Conservation (phyloP, 2,113 vertebrate genomes). For the Pipra filicauda region DNA sequence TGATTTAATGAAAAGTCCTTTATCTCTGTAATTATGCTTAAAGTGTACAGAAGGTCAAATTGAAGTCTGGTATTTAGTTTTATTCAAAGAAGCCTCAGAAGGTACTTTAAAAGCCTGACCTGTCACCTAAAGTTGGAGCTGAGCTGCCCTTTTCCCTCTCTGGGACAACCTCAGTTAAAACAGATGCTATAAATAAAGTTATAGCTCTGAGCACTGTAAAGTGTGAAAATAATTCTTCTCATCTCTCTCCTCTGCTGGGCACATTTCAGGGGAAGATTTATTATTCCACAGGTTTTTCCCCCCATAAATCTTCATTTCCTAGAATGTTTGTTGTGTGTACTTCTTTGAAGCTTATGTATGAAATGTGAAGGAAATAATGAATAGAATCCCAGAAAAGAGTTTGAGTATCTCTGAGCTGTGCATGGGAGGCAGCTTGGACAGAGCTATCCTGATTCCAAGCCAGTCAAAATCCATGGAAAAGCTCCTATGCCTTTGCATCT, state of each 20-base stretch:
- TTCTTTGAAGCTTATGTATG: neutral
- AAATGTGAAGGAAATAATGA: neutral
- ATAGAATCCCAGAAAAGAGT: neutral
- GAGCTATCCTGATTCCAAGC: neutral
- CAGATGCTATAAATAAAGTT: neutral
- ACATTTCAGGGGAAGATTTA: neutral
- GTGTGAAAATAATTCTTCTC: neutral
- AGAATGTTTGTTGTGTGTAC: neutral
- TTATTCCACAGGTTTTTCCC: neutral
- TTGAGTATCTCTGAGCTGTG: neutral
- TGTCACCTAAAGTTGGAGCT: neutral
- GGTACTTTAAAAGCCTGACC: neutral
- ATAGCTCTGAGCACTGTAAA: neutral
- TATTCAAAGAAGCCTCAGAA: neutral
- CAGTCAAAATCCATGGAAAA: neutral
- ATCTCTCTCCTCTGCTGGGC: neutral
- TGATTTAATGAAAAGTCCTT: neutral
- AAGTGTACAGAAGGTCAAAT: neutral
- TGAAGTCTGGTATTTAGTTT: neutral
- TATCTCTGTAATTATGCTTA: neutral
- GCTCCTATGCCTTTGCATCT: neutral
- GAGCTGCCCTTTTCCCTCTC: neutral
- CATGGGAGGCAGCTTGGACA: neutral
- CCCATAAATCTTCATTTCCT: neutral
- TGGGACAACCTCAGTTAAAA: neutral